phyloP scores from a whole-genome alignment of 2,113 vertebrate species.

The Ictalurus furcatus region DNA sequence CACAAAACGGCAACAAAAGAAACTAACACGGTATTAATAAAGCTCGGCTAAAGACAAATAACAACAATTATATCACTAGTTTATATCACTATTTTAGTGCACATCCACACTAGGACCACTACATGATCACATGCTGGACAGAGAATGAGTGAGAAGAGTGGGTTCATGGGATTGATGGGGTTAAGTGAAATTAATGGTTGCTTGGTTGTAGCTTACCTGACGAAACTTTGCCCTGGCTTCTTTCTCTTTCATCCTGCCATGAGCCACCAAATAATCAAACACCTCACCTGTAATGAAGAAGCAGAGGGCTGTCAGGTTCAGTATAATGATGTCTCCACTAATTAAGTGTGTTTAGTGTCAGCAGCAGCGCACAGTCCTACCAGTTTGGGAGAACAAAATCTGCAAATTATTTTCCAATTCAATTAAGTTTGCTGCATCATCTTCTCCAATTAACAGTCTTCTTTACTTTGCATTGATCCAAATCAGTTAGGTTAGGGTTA shows the following conservation, averaged over 20 bases:
- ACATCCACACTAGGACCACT: not conserved
- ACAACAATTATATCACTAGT: not conserved
- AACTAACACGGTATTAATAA: not conserved
- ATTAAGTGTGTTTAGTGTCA: not conserved
- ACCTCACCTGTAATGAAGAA: slow-evolving; percentile 52
- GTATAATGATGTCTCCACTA: not conserved
- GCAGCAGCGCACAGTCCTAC: not conserved
- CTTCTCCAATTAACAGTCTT: not conserved
- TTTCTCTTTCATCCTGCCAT: slow-evolving; percentile 83
- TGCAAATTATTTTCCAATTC: not conserved
- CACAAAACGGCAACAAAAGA: not conserved
- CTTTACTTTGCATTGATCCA: not conserved
- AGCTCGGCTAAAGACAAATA: not conserved
- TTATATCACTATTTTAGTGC: not conserved
- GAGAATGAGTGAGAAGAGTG: not conserved
- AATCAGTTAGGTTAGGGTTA: not conserved
- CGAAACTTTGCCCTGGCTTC: slow-evolving; percentile 70
- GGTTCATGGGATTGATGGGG: not conserved
- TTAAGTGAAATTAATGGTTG: not conserved
- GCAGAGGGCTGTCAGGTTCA: not conserved
- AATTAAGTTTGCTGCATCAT: not conserved
- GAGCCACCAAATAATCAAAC: slow-evolving; percentile 82
- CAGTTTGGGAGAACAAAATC: not conserved
- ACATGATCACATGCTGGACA: not conserved
- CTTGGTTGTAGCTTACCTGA: slow-evolving; percentile 37